Conservation (phyloP, 2,888 invertebrate species). For the Melanostoma mellinum region DNA sequence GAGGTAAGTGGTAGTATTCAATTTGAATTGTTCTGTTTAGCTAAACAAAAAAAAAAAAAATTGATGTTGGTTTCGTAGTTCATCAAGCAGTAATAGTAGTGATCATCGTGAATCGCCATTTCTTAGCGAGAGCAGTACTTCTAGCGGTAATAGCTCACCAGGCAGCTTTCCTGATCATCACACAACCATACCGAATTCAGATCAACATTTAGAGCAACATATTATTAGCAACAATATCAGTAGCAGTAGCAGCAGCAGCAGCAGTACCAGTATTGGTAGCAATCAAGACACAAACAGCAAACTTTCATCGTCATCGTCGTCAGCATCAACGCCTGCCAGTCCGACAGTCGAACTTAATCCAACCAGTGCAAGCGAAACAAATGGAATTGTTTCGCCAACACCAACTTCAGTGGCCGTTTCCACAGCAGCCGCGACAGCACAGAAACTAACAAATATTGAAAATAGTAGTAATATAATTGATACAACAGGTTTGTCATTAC, state of each 20-base stretch:
- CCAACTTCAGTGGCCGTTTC: slow-evolving; percentile 46
- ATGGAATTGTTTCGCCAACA: slow-evolving; percentile 62
- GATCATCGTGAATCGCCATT: slow-evolving; percentile 73
- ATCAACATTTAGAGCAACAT: slow-evolving; percentile 71
- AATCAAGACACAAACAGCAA: slow-evolving; percentile 70
- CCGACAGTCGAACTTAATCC: slow-evolving; percentile 62
- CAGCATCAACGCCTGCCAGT: slow-evolving; percentile 69
- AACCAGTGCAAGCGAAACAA: slow-evolving; percentile 37
- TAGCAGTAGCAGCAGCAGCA: slow-evolving; percentile 53
- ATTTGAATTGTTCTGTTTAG: not conserved
- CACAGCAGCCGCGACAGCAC: slow-evolving; percentile 41
- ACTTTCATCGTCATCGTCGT: slow-evolving; percentile 68
- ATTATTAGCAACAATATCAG: slow-evolving; percentile 59
- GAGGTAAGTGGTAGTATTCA: slow-evolving; percentile 59
- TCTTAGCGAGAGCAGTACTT: slow-evolving; percentile 71
- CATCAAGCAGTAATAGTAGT: slow-evolving; percentile 73
- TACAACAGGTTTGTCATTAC: slow-evolving; percentile 75
- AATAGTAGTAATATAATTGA: slow-evolving; percentile 74
- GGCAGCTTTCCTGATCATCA: slow-evolving; percentile 77
- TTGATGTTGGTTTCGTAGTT: slow-evolving; percentile 32
- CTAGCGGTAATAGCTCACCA: slow-evolving; percentile 79
- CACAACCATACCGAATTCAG: slow-evolving; percentile 67
- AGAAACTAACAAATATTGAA: slow-evolving; percentile 70
- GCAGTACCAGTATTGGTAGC: slow-evolving; percentile 59
- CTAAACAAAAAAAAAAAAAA: too few relatives aligned